A percentile compares a stretch with the other conserved stretches of the same genome.
Evolutionary conservation across 2,797 vertebrate genomes (phyloP).

Genomic region (Dermochelys coriacea): DNA sequence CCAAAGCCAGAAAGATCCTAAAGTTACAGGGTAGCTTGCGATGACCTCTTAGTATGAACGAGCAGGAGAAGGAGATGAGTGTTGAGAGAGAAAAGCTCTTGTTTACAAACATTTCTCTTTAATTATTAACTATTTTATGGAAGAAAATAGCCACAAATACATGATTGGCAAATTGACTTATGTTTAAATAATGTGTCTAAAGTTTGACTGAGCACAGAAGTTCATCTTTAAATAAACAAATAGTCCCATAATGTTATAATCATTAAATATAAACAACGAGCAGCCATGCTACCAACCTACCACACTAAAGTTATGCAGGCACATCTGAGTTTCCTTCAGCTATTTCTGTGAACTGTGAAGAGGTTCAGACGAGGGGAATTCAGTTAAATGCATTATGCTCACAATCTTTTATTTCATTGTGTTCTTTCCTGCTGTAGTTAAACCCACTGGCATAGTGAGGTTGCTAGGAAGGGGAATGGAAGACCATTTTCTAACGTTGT

Average conservation of each 20-base stretch:
- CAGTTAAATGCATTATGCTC: constrained; percentile 12
- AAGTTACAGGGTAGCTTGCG: constrained; percentile 8
- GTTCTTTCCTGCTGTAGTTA: background rate
- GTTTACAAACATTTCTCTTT: constrained; percentile 56
- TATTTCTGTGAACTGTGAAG: constrained; percentile 54
- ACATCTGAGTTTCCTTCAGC: constrained; percentile 5
- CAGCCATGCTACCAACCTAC: constrained; percentile 43
- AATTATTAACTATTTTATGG: constrained; percentile 58
- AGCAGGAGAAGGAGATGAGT: constrained; percentile 39
- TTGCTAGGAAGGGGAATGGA: background rate
- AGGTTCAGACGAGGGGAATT: background rate
- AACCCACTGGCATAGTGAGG: background rate
- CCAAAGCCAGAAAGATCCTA: background rate
- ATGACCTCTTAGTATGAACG: constrained; percentile 29
- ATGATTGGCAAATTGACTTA: constrained; percentile 56
- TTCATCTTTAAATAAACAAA: constrained; percentile 77
- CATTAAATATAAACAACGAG: constrained; percentile 72
- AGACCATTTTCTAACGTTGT: background rate
- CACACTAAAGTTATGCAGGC: constrained; percentile 45
- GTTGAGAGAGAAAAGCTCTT: constrained; percentile 13
- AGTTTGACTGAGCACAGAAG: constrained; percentile 67
- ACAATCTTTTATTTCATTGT: constrained; percentile 48
- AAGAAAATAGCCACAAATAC: constrained; percentile 25
- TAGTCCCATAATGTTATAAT: constrained; percentile 62
- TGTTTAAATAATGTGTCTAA: constrained; percentile 67